phyloP scores from a whole-genome alignment of 2,888 invertebrate genomes.

The Phania funesta region DNA sequence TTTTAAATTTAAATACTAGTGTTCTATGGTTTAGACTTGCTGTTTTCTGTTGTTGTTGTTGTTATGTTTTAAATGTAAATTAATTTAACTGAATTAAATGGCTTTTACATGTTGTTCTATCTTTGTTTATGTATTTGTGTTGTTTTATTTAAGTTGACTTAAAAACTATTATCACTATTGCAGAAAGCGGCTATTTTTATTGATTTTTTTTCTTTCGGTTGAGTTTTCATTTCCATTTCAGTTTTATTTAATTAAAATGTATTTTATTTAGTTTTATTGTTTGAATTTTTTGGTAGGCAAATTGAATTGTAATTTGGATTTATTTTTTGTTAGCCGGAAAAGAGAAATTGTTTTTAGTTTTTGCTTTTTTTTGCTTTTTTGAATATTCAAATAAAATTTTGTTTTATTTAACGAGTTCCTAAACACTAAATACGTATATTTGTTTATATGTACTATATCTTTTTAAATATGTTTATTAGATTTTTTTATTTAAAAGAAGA shows the following conservation, averaged over 20 bases:
- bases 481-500: constrained; percentile 66
- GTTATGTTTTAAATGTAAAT: constrained; percentile 63
- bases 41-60: constrained; percentile 31
- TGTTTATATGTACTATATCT: constrained; percentile 42
- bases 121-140: too few species aligned
- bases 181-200: constrained; percentile 74
- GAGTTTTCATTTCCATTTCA: constrained; percentile 64
- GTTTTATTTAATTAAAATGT: constrained; percentile 66
- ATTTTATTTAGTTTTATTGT: constrained; percentile 55
- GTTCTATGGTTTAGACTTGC: constrained; percentile 33
- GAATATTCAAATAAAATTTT: constrained; percentile 50
- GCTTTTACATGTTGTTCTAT: constrained; percentile 53
- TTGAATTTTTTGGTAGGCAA: constrained; percentile 64
- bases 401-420: constrained; percentile 66
- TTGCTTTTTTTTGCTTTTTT: neutral
- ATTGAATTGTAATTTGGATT: constrained; percentile 63
- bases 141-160: constrained; percentile 72
- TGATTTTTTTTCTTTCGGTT: constrained; percentile 69
- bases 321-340: constrained; percentile 58
- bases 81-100: constrained; percentile 65
- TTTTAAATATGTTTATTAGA: constrained; percentile 55
- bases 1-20: constrained; percentile 53
- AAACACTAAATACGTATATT: constrained; percentile 65
- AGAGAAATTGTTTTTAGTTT: constrained; percentile 13
- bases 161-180: constrained; percentile 81